These are phyloP conservation scores for Salvelinus sp. DNA, from an alignment of 2,113 vertebrate genomes.

Conservation along the genomic window DNA sequence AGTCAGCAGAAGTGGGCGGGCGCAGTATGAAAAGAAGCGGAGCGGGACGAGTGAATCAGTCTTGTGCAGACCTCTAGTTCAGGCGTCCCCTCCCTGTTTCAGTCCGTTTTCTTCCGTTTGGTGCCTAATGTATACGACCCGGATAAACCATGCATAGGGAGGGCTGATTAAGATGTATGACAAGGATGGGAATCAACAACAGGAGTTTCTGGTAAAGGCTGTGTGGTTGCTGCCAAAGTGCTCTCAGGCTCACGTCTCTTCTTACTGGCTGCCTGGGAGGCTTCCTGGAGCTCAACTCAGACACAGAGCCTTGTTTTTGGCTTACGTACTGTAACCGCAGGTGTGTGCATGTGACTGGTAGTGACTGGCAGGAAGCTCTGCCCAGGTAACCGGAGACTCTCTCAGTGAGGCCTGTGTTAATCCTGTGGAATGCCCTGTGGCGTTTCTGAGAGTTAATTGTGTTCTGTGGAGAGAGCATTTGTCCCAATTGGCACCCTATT, in stretches of 20 bases:
- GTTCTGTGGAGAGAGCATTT: not conserved
- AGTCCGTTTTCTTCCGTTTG: too few relatives aligned
- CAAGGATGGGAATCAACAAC: constrained; percentile 19
- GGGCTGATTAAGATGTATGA: not conserved
- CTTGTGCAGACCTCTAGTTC: too few relatives aligned
- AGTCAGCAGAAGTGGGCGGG: too few relatives aligned
- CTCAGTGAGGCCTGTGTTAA: constrained; percentile 16
- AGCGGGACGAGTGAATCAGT: too few relatives aligned
- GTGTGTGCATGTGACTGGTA: constrained; percentile 18
- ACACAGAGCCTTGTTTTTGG: not conserved
- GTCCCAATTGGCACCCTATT: too few relatives aligned
- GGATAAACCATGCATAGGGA: not conserved
- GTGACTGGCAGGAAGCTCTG: constrained; percentile 9
- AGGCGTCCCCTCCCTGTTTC: too few relatives aligned
- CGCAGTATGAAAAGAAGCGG: too few relatives aligned
- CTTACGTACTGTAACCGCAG: not conserved
- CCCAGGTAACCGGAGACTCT: constrained; percentile 41
- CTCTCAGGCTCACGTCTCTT: constrained; percentile 3
- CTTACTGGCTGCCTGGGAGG: constrained; percentile 4
- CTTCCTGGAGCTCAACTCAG: constrained; percentile 15
- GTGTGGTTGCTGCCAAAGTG: constrained; percentile 36
- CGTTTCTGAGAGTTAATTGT: constrained; percentile 24
- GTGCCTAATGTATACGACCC: too few relatives aligned
- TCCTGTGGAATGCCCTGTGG: constrained; percentile 15
- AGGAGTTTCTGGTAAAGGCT: constrained; percentile 41